These are phyloP conservation scores for Cavia aperea DNA, from an alignment of 2,113 vertebrate genomes.

Conservation along the genomic window DNA sequence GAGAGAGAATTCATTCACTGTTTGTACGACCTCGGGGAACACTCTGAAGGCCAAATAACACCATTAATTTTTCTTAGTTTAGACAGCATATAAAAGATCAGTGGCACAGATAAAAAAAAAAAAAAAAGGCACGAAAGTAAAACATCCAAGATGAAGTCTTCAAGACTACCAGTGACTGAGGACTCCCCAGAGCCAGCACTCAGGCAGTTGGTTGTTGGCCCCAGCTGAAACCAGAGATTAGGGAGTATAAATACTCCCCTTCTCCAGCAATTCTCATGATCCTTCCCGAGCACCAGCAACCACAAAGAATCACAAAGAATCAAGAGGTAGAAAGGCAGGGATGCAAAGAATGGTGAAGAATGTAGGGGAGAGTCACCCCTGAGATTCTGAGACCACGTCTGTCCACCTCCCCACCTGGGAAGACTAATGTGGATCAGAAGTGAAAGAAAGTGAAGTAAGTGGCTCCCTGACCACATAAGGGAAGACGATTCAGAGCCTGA, in stretches of 20 bases:
- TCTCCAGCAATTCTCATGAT: rapidly evolving
- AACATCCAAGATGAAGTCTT: neutral
- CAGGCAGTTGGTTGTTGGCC: rapidly evolving
- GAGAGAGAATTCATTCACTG: neutral
- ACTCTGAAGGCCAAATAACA: neutral
- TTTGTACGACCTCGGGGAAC: neutral
- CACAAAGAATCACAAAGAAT: neutral
- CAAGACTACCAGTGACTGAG: no score
- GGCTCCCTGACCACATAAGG: neutral
- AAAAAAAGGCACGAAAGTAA: neutral
- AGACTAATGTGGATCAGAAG: neutral
- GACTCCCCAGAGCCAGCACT: neutral
- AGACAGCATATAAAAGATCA: constrained; percentile 27
- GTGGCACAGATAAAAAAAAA: neutral
- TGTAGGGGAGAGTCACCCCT: rapidly evolving
- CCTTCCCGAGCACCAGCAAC: neutral
- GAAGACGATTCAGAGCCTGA: neutral
- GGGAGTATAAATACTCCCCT: rapidly evolving
- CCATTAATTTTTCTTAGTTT: constrained; percentile 11
- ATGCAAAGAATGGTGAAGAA: neutral
- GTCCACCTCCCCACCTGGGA: rapidly evolving
- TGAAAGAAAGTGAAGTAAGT: neutral
- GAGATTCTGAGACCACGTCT: neutral
- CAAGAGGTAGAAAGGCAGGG: neutral
- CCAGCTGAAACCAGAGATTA: rapidly evolving